These are phyloP conservation scores for Phenganax stokvisi DNA, from an alignment of 92 coral and sea anemone species.

Conservation along the genomic window DNA sequence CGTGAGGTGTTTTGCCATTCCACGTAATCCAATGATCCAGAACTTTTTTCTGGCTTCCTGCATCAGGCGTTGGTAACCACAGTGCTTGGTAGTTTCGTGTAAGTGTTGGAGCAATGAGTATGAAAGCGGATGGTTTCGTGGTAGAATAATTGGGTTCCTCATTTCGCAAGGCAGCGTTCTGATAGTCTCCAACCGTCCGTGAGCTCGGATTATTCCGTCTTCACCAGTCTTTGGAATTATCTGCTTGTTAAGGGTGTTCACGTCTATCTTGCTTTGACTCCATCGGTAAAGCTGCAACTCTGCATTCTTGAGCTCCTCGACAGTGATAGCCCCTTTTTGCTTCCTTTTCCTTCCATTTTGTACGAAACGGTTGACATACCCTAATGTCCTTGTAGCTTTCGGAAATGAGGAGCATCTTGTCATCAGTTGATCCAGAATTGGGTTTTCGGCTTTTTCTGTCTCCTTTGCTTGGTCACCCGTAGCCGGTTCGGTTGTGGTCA, in stretches of 20 bases:
- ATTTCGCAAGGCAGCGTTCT: too few relatives aligned
- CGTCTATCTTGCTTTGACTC: constrained; percentile 49
- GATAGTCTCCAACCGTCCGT: too few relatives aligned
- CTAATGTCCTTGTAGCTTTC: constrained; percentile 46
- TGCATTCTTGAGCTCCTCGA: constrained; percentile 42
- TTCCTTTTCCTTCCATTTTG: constrained; percentile 39
- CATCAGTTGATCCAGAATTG: constrained; percentile 46
- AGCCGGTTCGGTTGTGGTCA: too few relatives aligned
- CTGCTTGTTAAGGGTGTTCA: constrained; percentile 44
- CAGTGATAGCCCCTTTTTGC: constrained; percentile 38
- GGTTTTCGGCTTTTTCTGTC: constrained; percentile 19
- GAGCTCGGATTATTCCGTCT: too few relatives aligned
- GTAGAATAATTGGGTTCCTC: too few relatives aligned
- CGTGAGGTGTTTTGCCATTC: constrained; percentile 31
- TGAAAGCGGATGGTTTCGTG: too few relatives aligned
- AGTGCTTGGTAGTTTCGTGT: constrained; percentile 47
- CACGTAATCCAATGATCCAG: constrained; percentile 49
- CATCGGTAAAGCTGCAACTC: constrained; percentile 51
- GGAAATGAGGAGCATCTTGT: constrained; percentile 48
- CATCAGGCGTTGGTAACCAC: constrained; percentile 50
- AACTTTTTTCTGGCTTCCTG: constrained; percentile 40
- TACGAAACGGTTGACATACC: constrained; percentile 46
- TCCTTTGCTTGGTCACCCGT: too few relatives aligned
- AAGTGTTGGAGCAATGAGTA: constrained; percentile 39
- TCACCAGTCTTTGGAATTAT: not conserved